Base-by-base conservation (phyloP, 2,888 invertebrate genomes). In the Shargacucullia verbasci region DNA sequence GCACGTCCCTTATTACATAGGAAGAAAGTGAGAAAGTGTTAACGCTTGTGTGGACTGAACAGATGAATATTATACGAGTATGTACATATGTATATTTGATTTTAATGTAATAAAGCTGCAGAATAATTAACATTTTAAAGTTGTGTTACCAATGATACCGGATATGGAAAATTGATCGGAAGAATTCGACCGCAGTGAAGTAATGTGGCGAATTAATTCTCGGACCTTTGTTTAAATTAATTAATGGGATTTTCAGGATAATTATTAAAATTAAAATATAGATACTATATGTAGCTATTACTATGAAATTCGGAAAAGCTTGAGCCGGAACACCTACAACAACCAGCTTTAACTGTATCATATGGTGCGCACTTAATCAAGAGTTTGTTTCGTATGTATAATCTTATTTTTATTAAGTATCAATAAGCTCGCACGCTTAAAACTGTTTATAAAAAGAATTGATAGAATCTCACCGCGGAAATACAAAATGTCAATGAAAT, bases 161-260 rank as follows among this genome's bases (percentile, higher is more conserved):
- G 5, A 1, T 12, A 46, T 46, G 20, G 57, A 56, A 48, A 48
- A 47, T 62, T 9, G 7, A 29, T 29, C 1, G 9, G 29, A 29
- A 29, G 38, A 41, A 52, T 31, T 11, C 14, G 27, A 62, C 52
- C 64, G 5, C 64, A 67, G 20, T 20, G 5, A 49, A 59, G 45
- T 52, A 53, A 49, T 45, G 39, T 14, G 65, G 50, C 14, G 55
- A 56, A 57, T 35, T 48, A 39, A 49, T 53, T 31, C 15, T 40
- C 33, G 48, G 44, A 41, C 59, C 14, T 59, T 65, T 64, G 41
- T 39, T 68, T 59, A 56, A 59, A 64, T 64, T 53, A 49, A 65
- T 49, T 48, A 38, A 43, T 45, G 25, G 11, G 43, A 45, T 45
- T 54, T 27, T 25, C 25, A 34, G 14, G 20, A 43, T 31, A 37